Base-by-base conservation (phyloP, 2,113 vertebrate species). In the Sturnira hondurensis region DNA sequence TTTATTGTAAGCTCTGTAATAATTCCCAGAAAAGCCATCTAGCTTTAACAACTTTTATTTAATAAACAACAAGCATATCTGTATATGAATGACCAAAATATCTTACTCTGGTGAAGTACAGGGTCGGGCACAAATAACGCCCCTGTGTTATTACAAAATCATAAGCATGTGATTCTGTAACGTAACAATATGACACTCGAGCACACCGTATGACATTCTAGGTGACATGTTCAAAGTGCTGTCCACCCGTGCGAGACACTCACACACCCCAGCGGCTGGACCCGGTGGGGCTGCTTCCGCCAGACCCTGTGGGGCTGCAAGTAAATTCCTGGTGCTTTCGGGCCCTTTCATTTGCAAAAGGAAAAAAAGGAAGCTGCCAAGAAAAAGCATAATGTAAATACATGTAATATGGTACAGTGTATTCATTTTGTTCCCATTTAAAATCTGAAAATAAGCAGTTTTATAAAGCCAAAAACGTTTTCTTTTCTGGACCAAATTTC, bases 371-470 rank as follows among this genome's bases (percentile, higher is more conserved):
- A 82, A 89, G 61, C 33, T 28, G 41, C 76, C 68, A 65, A 89
- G 94, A 61, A 84, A 95, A 76, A 84, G 11, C 10, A 41, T 19
- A 36, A 61, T 4, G 76, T 15, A 91, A 83, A 86, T 91, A 56
- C 92, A 52, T 50, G 41, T 20, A 81, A 91, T 41, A 54, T 2
- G 87, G 14, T 41, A 54, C 7, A 88, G 12, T 26, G 5, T 14
- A 63, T 86, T 85, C 26, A 31, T 65, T 50, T 47, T 58, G 73
- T 61, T 14, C 80, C 56, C 85, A 36, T 47, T 74, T 92, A 86
- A 94, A 88, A 80, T 65, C 31, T 86, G 85, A 81, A 96, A 94
- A 90, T 77, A 92, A 94, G 85, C 45, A 89, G 81, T 74, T 89
- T 73, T 85, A 52, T 78, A 76, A 92, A 94, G 86, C 50, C 54